A percentile compares a stretch with the other conserved stretches of the same genome.
These are phyloP conservation scores for Coecobrya sp. DNA, from an alignment of 2,888 invertebrate species.

Conservation along the genomic window DNA sequence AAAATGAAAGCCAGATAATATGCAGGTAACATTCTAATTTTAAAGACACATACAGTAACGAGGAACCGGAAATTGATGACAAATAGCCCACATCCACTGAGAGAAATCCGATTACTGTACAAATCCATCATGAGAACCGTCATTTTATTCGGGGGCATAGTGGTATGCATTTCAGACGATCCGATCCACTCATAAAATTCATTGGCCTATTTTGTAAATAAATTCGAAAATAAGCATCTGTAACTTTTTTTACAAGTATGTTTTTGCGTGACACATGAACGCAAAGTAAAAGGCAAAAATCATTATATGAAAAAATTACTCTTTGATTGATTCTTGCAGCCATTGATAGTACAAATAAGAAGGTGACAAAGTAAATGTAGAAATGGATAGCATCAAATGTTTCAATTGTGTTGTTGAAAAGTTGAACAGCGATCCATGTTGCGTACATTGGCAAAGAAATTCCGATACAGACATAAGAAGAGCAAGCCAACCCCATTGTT, in stretches of 20 bases:
- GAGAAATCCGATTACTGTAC: constrained; percentile 63
- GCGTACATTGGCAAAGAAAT: constrained; percentile 71
- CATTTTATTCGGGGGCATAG: constrained; percentile 58
- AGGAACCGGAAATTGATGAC: constrained; percentile 69
- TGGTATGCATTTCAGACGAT: constrained; percentile 27
- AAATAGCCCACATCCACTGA: constrained; percentile 76
- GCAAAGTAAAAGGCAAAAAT: background rate
- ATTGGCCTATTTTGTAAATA: constrained; percentile 56
- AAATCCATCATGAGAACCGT: constrained; percentile 73
- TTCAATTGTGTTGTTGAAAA: constrained; percentile 63
- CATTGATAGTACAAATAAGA: constrained; percentile 61
- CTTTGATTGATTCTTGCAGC: constrained; percentile 66
- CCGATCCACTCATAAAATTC: constrained; percentile 77
- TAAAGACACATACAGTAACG: constrained; percentile 44
- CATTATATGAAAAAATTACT: background rate
- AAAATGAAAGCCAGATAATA: background rate
- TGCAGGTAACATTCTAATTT: background rate
- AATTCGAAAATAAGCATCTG: no score
- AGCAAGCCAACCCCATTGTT: constrained; percentile 61
- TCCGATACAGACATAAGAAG: constrained; percentile 59
- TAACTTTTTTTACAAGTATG: no score
- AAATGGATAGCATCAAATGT: constrained; percentile 64
- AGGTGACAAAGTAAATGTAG: constrained; percentile 69
- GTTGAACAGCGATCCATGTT: constrained; percentile 60
- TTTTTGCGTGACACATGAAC: no score